Evolutionary conservation across 2,797 vertebrate genomes (phyloP).

Genomic region (Darevskia mixta): DNA sequence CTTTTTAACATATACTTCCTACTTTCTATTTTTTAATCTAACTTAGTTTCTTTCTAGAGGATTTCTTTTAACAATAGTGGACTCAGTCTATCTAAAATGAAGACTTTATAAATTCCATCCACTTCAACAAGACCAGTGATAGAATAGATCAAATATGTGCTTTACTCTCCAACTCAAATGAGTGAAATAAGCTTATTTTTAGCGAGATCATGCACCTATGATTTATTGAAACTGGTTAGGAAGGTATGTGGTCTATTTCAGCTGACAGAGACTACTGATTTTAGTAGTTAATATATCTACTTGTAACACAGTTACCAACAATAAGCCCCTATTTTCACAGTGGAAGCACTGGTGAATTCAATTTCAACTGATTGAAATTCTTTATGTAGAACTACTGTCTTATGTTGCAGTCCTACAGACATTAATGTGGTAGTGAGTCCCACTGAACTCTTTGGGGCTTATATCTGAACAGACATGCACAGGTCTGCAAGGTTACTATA

Average conservation of each 20-base stretch:
- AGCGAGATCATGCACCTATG: background rate
- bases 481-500: background rate
- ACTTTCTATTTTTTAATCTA: conserved; percentile 29
- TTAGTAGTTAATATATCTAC: background rate
- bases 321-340: background rate
- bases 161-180: background rate
- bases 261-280: background rate
- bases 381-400: background rate
- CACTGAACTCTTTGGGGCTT: background rate
- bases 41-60: conserved; percentile 33
- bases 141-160: too few relatives aligned
- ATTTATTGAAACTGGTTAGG: background rate
- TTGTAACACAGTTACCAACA: background rate
- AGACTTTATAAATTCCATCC: background rate
- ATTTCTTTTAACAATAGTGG: background rate
- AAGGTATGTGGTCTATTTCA: background rate
- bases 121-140: background rate
- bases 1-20: conserved; percentile 35
- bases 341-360: background rate
- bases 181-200: background rate
- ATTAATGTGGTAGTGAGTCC: background rate
- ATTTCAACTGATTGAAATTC: background rate
- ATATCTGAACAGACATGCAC: background rate
- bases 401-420: background rate
- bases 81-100: background rate